Conservation (phyloP, 2,888 invertebrate genomes). For the Macrophya alboannulata region DNA sequence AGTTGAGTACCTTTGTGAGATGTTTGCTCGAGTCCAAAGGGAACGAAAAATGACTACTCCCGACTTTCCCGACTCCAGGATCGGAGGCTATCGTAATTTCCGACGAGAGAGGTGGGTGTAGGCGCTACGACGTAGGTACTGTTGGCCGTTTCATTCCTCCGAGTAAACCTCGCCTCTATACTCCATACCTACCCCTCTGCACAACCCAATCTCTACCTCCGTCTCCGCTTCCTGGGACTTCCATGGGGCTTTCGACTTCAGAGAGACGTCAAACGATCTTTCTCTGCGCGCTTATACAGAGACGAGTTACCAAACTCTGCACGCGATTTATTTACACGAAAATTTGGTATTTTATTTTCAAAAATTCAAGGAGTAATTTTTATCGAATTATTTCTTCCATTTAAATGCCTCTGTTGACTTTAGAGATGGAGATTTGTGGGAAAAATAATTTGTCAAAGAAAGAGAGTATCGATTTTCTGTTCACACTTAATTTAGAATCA, state of each 20-base stretch:
- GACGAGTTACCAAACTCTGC: conserved; percentile 46
- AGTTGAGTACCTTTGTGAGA: conserved; percentile 54
- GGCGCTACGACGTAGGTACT: conserved; percentile 15
- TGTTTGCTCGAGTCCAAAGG: conserved; percentile 48
- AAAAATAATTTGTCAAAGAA: neutral
- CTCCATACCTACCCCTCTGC: conserved; percentile 10
- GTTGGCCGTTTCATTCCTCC: conserved; percentile 52
- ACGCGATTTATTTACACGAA: neutral
- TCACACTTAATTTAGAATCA: neutral
- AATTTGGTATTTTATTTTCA: neutral
- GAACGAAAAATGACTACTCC: conserved; percentile 55
- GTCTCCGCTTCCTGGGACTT: conserved; percentile 49
- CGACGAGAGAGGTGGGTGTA: conserved; percentile 43
- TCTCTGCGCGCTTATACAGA: neutral
- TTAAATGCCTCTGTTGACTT: neutral
- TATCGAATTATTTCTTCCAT: neutral
- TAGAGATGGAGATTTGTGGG: neutral
- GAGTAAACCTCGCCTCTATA: conserved; percentile 39
- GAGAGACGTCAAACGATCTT: conserved; percentile 50
- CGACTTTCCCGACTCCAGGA: conserved; percentile 45
- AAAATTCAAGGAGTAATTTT: neutral
- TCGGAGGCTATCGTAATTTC: conserved; percentile 55
- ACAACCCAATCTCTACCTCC: conserved; percentile 35
- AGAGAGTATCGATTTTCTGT: neutral
- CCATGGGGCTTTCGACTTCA: conserved; percentile 50